These are phyloP conservation scores for Mastacembelus armatus DNA, from an alignment of 2,797 vertebrate genomes.

Conservation along the genomic window DNA sequence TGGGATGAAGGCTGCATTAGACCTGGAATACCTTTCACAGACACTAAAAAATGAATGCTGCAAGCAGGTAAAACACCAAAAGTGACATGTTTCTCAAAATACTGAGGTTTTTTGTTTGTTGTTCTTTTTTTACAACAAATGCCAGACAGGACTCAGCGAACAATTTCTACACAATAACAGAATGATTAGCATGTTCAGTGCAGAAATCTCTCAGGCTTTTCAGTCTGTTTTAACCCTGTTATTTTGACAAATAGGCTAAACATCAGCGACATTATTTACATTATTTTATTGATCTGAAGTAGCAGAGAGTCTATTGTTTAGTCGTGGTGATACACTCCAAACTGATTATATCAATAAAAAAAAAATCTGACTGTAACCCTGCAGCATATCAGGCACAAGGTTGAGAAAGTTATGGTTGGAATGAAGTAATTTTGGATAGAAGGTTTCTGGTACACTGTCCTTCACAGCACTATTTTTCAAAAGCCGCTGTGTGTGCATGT, in stretches of 20 bases:
- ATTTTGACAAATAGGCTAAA: not conserved
- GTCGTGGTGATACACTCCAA: not conserved
- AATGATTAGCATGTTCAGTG: too few species aligned
- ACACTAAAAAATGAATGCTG: constrained; percentile 3
- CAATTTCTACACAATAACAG: not conserved
- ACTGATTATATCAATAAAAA: not conserved
- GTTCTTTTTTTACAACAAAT: too few species aligned
- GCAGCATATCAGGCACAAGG: not conserved
- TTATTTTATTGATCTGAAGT: not conserved
- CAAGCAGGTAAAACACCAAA: not conserved
- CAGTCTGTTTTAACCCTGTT: too few species aligned
- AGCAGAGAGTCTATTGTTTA: not conserved
- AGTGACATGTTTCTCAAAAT: not conserved
- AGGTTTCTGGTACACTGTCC: constrained; percentile 7
- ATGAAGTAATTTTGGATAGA: constrained; percentile 17
- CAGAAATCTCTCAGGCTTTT: too few species aligned
- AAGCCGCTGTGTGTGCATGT: not conserved
- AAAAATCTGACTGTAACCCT: not conserved
- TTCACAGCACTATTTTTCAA: constrained; percentile 17
- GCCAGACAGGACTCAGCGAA: too few species aligned
- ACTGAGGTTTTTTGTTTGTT: too few species aligned
- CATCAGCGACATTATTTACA: not conserved
- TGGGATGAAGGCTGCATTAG: constrained; percentile 39
- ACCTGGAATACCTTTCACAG: constrained; percentile 23
- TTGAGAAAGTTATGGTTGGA: not conserved